Conservation (phyloP, 2,797 vertebrate species). For the Syncerus caffer region DNA sequence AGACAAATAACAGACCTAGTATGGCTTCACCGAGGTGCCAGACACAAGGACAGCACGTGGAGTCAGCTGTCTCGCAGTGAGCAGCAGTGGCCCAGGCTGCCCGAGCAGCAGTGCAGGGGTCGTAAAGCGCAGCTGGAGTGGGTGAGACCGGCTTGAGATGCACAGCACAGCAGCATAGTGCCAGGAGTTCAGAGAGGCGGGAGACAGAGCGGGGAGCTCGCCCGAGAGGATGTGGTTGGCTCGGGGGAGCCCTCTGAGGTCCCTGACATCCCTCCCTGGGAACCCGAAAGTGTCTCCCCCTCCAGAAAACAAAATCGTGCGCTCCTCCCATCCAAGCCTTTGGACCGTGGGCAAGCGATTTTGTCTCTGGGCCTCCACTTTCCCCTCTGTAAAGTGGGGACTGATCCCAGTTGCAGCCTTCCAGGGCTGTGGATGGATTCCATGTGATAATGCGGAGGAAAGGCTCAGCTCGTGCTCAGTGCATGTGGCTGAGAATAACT, state of each 20-base stretch:
- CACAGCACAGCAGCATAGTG: fast-evolving
- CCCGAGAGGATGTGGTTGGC: background rate
- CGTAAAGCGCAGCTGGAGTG: background rate
- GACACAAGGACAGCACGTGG: background rate
- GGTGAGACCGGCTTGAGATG: background rate
- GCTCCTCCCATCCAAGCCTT: background rate
- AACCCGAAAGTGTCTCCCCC: background rate
- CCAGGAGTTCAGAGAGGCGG: background rate
- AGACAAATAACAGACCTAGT: background rate
- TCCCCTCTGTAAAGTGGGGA: background rate
- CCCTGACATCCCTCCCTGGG: background rate
- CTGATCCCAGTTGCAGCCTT: background rate
- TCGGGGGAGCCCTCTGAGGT: background rate
- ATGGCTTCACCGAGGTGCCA: background rate
- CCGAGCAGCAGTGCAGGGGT: fast-evolving
- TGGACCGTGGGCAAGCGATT: background rate
- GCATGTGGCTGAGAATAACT: background rate
- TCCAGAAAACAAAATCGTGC: background rate
- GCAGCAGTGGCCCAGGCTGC: background rate
- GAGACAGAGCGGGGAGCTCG: background rate
- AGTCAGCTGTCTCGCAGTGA: background rate
- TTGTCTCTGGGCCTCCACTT: background rate
- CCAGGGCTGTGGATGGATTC: background rate
- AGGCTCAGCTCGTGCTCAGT: background rate
- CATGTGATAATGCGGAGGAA: background rate